These are phyloP conservation scores for Octodon degus DNA, from an alignment of 2,113 vertebrate genomes.

Conservation along the genomic window DNA sequence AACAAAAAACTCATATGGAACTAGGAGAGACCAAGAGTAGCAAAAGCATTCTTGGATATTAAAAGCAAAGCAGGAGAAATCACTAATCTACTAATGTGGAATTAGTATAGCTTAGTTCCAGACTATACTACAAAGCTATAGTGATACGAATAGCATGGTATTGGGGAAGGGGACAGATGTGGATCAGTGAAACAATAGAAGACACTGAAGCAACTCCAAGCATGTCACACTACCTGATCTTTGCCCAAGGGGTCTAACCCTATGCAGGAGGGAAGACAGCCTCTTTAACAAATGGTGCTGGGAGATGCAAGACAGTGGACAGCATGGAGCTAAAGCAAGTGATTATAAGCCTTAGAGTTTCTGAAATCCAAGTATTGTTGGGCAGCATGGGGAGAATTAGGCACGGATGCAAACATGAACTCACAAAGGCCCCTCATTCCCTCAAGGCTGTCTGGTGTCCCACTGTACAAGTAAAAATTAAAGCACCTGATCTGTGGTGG, in stretches of 20 bases:
- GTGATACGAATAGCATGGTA: not conserved
- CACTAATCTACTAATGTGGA: too few relatives aligned
- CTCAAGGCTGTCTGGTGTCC: constrained; percentile 98
- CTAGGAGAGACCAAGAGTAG: not conserved
- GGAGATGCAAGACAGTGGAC: too few relatives aligned
- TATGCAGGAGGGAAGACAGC: not conserved
- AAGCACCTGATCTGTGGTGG: constrained; percentile 96
- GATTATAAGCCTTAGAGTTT: constrained; percentile 99
- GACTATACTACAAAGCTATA: not conserved
- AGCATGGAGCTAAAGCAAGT: constrained; percentile 91
- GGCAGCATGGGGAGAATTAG: constrained; percentile 98
- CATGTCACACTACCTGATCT: too few relatives aligned
- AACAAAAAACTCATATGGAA: not conserved
- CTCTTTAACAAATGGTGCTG: not conserved
- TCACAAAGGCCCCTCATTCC: constrained; percentile 97
- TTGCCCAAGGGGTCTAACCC: not conserved
- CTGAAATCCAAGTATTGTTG: constrained; percentile 98
- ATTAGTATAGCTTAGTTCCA: not conserved
- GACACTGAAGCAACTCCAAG: not conserved
- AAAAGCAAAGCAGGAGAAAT: not conserved
- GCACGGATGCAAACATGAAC: constrained; percentile 99
- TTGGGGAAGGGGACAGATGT: not conserved
- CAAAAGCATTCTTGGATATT: not conserved
- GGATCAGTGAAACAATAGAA: not conserved
- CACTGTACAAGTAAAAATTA: constrained; percentile 99